These are phyloP conservation scores for Pollenia angustigena DNA, from an alignment of 2,888 invertebrate genomes.

Conservation along the genomic window DNA sequence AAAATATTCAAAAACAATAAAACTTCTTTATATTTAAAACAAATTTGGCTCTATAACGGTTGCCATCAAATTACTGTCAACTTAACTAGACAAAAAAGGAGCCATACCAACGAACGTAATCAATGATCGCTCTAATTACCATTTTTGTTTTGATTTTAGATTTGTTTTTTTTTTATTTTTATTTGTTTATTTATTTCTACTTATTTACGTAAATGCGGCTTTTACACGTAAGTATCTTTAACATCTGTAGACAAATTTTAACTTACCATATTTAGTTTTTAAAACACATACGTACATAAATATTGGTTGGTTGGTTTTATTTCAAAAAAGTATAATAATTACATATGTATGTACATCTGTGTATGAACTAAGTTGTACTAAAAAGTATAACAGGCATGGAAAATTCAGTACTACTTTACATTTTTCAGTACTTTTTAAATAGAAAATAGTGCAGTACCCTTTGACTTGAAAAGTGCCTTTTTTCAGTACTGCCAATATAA, in stretches of 20 bases:
- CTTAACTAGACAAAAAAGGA: constrained; percentile 1
- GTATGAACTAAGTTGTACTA: neutral
- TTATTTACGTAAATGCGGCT: constrained; percentile 25
- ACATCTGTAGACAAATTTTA: constrained; percentile 46
- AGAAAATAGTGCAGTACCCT: too few species aligned
- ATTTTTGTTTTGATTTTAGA: constrained; percentile 7
- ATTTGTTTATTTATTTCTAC: neutral
- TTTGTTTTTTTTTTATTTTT: neutral
- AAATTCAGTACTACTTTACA: too few species aligned
- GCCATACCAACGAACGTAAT: neutral
- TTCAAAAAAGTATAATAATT: too few species aligned
- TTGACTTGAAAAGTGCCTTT: too few species aligned
- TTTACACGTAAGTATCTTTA: constrained; percentile 29
- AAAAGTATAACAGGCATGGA: too few species aligned
- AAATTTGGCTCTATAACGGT: constrained; percentile 17
- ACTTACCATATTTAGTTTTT: constrained; percentile 43
- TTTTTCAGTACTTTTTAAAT: too few species aligned
- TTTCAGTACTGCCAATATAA: too few species aligned
- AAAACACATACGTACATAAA: neutral
- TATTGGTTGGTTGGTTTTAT: too few species aligned
- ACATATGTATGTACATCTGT: neutral
- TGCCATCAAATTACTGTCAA: constrained; percentile 33
- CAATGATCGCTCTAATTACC: constrained; percentile 14
- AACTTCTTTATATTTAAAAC: constrained; percentile 3
- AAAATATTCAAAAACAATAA: neutral